A percentile compares a stretch with the other conserved stretches of the same genome.
Evolutionary conservation across 1,140 invertebrate species (phyloP).

Genomic region (Macrosteles quadrilineatus): DNA sequence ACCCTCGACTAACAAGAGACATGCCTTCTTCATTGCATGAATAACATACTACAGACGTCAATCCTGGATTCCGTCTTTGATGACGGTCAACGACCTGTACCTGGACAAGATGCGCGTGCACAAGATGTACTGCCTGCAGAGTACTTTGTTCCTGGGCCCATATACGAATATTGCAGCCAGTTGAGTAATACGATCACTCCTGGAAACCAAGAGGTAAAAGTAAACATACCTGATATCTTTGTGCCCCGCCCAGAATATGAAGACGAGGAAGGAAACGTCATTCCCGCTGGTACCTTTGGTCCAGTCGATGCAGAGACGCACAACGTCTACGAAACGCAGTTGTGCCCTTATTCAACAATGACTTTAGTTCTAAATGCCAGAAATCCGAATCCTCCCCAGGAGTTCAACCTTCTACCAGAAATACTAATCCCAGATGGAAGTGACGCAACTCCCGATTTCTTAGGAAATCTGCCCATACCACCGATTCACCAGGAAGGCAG

Average conservation of each 20-base stretch:
- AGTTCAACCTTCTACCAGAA: background rate
- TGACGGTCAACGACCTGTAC: background rate
- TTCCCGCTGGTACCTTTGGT: background rate
- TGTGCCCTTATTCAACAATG: background rate
- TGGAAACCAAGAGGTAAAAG: background rate
- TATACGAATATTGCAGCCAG: too few species aligned
- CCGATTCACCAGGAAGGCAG: background rate
- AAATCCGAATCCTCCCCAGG: background rate
- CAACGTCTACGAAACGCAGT: background rate
- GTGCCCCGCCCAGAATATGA: background rate
- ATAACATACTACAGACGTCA: background rate
- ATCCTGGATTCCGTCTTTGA: background rate
- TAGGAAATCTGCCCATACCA: background rate
- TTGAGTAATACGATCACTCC: too few species aligned
- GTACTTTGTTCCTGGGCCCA: too few species aligned
- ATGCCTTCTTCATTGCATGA: conserved; percentile 6
- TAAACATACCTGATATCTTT: background rate
- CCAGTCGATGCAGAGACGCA: background rate
- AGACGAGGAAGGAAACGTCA: background rate
- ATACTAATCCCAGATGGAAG: background rate
- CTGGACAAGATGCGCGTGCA: background rate
- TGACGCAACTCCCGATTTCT: background rate
- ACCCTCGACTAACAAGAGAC: background rate
- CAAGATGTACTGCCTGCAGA: too few species aligned
- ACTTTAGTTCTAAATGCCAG: background rate